Evolutionary conservation across 2,113 vertebrate species (phyloP), one percentile per base, ranked within the genome.

Genomic region (Callithrix jacchus): DNA sequence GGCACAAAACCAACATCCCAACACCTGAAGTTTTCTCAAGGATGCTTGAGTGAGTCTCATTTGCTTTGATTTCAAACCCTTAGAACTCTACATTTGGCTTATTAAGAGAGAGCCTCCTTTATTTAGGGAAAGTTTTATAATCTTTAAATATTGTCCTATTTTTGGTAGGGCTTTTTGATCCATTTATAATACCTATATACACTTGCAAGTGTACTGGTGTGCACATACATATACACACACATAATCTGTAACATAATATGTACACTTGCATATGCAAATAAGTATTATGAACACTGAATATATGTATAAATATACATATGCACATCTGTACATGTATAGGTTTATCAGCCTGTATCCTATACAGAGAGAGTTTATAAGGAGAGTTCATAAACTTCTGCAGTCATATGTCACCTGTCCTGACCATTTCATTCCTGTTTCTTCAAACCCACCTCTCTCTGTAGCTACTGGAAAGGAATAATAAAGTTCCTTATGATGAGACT

Each of bases 81-180:
- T 86, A 74, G 61, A 89, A 89, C 35, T 83, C 49, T 91, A 18
- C 77, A 64, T 70, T 64, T 71, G 42, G 8, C 80, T 94, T 27
- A 87, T 66, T 80, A 64, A 89, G 45, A 71, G 1, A 6, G 92
- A 91, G 47, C n/a, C 12, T 95, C 30, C 1, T 79, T 89, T 91
- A 64, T 76, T 79, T 92, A 95, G 25, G 13, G 10, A 90, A 94
- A 40, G 35, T 74, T 91, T 88, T 35, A 45, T 89, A 18, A 91
- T 93, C 7, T 88, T 90, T 84, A 70, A 94, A 80, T 14, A 18
- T 93, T 32, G 87, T 61, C n/a, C 23, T 54, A 20, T 77, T 89
- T 71, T 27, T 13, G 42, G 11, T n/a, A 70, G 84, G n/a, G 68
- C 3, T 84, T 94, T 90, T 58, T 32, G 30, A 30, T 35, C 16